Conservation (phyloP, 2,797 vertebrate species). For the Heteromormyrus szaboi region DNA sequence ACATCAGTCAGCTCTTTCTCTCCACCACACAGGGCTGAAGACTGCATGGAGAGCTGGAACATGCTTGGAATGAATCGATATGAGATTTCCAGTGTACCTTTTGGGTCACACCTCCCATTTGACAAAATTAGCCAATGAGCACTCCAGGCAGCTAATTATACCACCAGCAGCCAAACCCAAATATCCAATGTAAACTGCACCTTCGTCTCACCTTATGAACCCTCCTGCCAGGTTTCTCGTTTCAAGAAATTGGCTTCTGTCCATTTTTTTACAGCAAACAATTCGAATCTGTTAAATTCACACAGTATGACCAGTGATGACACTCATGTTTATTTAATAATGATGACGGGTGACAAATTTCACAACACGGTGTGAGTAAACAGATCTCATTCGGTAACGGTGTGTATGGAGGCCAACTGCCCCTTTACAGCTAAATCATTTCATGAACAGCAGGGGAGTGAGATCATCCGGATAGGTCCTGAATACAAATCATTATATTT, state of each 20-base stretch:
- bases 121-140: not conserved
- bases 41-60: not conserved
- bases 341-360: slow-evolving; percentile 4
- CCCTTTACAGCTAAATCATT: slow-evolving; percentile 1
- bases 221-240: not conserved
- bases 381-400: not conserved
- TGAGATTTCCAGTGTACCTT: not conserved
- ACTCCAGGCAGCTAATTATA: not conserved
- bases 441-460: not conserved
- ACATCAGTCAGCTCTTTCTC: not conserved
- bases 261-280: not conserved
- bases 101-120: not conserved
- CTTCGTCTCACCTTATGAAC: not conserved
- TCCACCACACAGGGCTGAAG: not conserved
- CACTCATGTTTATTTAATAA: not conserved
- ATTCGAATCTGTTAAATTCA: not conserved
- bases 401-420: not conserved
- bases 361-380: slow-evolving; percentile 12
- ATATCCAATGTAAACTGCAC: not conserved
- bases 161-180: not conserved
- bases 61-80: not conserved
- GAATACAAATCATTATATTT: slow-evolving; percentile 1
- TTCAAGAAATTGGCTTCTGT: not conserved
- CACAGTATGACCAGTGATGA: not conserved
- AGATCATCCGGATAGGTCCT: not conserved